These are phyloP conservation scores for Prunella fulvescens DNA, from an alignment of 2,113 vertebrate genomes.

Conservation along the genomic window DNA sequence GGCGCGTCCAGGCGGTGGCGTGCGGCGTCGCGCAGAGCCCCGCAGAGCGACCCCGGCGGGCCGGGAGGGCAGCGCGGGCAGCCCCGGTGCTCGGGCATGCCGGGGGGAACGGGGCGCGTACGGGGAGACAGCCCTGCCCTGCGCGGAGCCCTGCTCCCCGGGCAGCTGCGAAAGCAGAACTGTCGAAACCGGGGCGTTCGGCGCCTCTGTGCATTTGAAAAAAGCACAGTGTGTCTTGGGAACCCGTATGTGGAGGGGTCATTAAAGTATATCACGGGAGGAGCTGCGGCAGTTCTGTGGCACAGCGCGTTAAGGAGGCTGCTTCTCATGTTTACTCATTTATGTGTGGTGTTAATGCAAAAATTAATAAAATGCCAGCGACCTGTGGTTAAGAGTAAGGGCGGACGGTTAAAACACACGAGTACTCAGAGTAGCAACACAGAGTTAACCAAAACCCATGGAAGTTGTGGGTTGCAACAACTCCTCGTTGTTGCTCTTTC, in stretches of 20 bases:
- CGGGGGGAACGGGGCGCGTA: not conserved
- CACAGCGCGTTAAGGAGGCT: not conserved
- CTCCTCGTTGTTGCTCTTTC: not conserved
- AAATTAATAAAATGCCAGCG: not conserved
- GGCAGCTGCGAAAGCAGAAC: too few species aligned
- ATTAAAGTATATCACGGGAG: not conserved
- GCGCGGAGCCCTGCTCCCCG: too few species aligned
- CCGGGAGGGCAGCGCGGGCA: not conserved
- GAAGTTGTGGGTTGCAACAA: not conserved
- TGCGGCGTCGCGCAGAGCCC: slow-evolving; percentile 63
- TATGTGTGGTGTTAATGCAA: not conserved
- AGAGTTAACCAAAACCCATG: not conserved
- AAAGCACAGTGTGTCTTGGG: accelerated
- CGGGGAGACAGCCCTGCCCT: too few species aligned
- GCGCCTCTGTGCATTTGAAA: accelerated
- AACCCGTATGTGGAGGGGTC: accelerated
- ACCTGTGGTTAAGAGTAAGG: not conserved
- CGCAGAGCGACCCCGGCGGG: not conserved
- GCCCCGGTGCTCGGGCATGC: not conserved
- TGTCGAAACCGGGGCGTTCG: not conserved
- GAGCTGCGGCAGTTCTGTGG: not conserved
- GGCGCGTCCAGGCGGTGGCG: slow-evolving; percentile 78
- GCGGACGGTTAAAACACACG: not conserved
- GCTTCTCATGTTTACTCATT: not conserved
- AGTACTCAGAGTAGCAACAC: not conserved